These are phyloP conservation scores for Drosophila cognata DNA, from an alignment of 2,888 invertebrate genomes.

Conservation along the genomic window DNA sequence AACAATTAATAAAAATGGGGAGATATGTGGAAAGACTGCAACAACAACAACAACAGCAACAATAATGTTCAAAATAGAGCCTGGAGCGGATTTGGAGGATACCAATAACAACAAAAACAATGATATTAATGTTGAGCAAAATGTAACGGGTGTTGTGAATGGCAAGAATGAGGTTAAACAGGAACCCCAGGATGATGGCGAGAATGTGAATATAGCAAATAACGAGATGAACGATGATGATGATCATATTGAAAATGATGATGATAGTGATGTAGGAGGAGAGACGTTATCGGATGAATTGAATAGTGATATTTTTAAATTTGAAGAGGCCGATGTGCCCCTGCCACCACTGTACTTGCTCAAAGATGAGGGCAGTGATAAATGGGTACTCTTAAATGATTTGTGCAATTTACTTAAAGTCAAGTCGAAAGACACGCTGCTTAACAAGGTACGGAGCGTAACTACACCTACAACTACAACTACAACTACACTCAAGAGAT, in stretches of 20 bases:
- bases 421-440: slow-evolving; percentile 92
- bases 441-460: slow-evolving; percentile 87
- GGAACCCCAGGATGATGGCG: slow-evolving; percentile 46
- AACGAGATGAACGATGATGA: slow-evolving; percentile 5
- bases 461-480: slow-evolving; percentile 85
- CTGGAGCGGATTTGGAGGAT: slow-evolving; percentile 52
- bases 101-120: slow-evolving; percentile 56
- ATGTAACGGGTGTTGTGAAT: slow-evolving; percentile 74
- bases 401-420: slow-evolving; percentile 91
- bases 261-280: slow-evolving; percentile 42
- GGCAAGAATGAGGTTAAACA: slow-evolving; percentile 69
- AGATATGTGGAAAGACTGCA: slow-evolving; percentile 74
- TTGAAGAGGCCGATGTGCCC: slow-evolving; percentile 92
- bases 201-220: slow-evolving; percentile 25
- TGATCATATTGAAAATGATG: slow-evolving; percentile 20
- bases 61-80: slow-evolving; percentile 61
- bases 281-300: slow-evolving; percentile 61
- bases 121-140: slow-evolving; percentile 57
- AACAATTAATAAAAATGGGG: slow-evolving; percentile 66
- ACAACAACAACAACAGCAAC: slow-evolving; percentile 32
- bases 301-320: slow-evolving; percentile 88
- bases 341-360: slow-evolving; percentile 93
- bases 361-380: slow-evolving; percentile 88
- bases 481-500: slow-evolving; percentile 79
- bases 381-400: slow-evolving; percentile 93